Percentiles rank a stretch among this genome's conserved stretches.
phyloP scores from a whole-genome alignment of 2,888 invertebrate genomes.

The Apotomis betuletana region DNA sequence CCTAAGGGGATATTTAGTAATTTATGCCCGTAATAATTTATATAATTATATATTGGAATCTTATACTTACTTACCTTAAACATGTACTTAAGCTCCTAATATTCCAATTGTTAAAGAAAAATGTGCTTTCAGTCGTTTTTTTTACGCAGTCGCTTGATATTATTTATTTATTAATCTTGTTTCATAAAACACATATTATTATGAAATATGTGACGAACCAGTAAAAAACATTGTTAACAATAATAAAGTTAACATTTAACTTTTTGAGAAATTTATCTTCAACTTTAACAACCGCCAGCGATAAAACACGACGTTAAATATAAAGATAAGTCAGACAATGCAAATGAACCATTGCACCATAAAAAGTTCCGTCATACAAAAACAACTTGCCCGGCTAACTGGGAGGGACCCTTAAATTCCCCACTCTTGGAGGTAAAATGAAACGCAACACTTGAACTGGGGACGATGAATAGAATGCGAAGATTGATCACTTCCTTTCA shows the following conservation, averaged over 20 bases:
- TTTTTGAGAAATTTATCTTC: neutral
- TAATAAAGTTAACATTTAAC: neutral
- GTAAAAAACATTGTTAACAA: too few relatives aligned
- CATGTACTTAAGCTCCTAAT: too few relatives aligned
- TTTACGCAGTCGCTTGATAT: too few relatives aligned
- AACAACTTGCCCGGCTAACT: constrained; percentile 38
- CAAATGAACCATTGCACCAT: constrained; percentile 37
- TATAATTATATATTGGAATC: too few relatives aligned
- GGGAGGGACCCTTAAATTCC: constrained; percentile 49
- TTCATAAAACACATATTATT: too few relatives aligned
- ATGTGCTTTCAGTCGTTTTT: too few relatives aligned
- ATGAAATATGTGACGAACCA: too few relatives aligned
- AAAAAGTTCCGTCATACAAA: constrained; percentile 42
- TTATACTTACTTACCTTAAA: too few relatives aligned
- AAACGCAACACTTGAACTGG: constrained; percentile 69
- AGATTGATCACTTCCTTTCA: constrained; percentile 24
- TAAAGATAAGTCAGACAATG: constrained; percentile 36
- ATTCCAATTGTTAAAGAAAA: too few relatives aligned
- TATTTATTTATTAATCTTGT: too few relatives aligned
- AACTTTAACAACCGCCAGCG: neutral
- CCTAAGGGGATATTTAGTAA: too few relatives aligned
- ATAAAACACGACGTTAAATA: constrained; percentile 28
- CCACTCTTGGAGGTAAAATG: constrained; percentile 51
- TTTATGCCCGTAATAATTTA: too few relatives aligned
- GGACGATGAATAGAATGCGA: constrained; percentile 21